These are phyloP conservation scores for Drosophila antonietae DNA, from an alignment of 2,888 invertebrate genomes.

Conservation along the genomic window DNA sequence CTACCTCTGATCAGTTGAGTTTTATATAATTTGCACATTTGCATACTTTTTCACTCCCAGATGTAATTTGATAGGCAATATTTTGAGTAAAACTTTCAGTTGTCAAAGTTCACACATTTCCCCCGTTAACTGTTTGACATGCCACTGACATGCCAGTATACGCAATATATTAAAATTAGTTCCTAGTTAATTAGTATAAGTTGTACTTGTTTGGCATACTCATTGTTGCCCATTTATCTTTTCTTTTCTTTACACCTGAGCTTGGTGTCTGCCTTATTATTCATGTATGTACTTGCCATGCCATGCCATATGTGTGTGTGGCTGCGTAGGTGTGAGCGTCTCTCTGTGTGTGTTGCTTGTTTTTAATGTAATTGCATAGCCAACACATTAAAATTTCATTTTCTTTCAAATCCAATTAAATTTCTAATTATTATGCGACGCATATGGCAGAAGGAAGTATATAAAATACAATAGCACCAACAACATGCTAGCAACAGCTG, in stretches of 20 bases:
- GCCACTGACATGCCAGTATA: conserved; percentile 33
- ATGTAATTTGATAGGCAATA: conserved; percentile 28
- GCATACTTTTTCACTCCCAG: conserved; percentile 7
- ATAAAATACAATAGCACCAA: conserved; percentile 43
- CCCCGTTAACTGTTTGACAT: conserved; percentile 14
- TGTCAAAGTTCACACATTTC: conserved; percentile 4
- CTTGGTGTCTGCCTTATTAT: conserved; percentile 31
- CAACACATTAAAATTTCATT: conserved; percentile 72
- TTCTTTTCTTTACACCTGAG: conserved; percentile 10
- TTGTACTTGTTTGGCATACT: conserved; percentile 15
- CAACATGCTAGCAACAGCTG: conserved; percentile 25
- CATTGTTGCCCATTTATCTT: conserved; percentile 9
- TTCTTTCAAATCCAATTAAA: conserved; percentile 74
- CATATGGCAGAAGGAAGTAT: conserved; percentile 48
- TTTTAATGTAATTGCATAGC: conserved; percentile 64
- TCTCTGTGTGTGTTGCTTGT: conserved; percentile 33
- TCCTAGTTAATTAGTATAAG: conserved; percentile 55
- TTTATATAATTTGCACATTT: conserved; percentile 1
- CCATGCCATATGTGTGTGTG: conserved; percentile 1
- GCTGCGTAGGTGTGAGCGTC: not conserved
- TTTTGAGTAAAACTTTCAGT: conserved; percentile 19
- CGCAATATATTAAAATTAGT: conserved; percentile 63
- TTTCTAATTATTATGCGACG: conserved; percentile 69
- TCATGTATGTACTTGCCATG: conserved; percentile 18
- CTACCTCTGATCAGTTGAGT: conserved; percentile 2